Evolutionary conservation across 2,888 invertebrate genomes (phyloP), one percentile per base, ranked within the genome.

Genomic region (Ramazzottius varieornatus): DNA sequence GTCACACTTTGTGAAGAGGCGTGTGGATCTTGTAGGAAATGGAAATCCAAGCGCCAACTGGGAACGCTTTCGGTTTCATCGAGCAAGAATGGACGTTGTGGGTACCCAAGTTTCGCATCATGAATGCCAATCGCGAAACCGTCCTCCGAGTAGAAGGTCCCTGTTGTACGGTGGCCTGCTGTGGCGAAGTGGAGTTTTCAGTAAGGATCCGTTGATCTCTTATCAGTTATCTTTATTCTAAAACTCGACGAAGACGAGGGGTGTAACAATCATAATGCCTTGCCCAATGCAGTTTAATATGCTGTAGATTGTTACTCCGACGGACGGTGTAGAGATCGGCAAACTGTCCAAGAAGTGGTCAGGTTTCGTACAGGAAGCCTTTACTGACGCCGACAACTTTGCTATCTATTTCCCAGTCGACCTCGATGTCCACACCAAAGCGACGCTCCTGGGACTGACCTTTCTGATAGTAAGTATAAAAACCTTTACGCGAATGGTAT

Each of bases 301-400:
- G 54, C 24, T 54, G 24, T 24, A 54, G 54, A 29, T 54, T 13
- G 4, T 54, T 4, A 29, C 4, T 54, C 29, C 54, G 54, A 24
- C 8, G 4, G 54, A 24, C 54, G 20, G 24, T 8, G 24, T 24
- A 8, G 16, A 71, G 65, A 70, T 74, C 32, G 75, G 75, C 1
- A 68, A 70, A 46, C 72, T 75, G 65, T 70, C 74, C 34, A 75
- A 75, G 68, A 73, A 76, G 68, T 75, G 75, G 75, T 70, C 73
- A 8, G 75, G 75, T 1, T 67, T 75, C 54, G 72, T 71, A 32
- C 74, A 74, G 69, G 75, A 75, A 67, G 66, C 71, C 32, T 75
- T 75, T 68, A 75, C 75, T 0, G 74, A 75, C 68, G 74, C 75
- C 33, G 75, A 75, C 69, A 75, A 75, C 69, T 75, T 76, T 68